phyloP scores from a whole-genome alignment of 2,113 vertebrate species.

The Phylloscopus trochiloides region DNA sequence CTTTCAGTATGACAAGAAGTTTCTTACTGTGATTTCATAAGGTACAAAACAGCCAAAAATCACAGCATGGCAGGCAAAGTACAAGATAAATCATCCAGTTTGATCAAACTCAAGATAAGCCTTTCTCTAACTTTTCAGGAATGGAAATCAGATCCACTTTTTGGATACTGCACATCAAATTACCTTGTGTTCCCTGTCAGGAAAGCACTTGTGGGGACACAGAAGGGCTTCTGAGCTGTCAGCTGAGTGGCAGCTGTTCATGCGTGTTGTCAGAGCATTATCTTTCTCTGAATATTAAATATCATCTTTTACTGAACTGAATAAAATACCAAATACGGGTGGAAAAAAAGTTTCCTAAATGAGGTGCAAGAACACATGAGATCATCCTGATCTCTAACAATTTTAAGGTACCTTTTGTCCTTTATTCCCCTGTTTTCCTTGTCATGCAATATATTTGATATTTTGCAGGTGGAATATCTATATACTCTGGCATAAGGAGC shows the following conservation, averaged over 20 bases:
- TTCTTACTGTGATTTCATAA: background rate
- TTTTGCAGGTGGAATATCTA: background rate
- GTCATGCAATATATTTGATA: background rate
- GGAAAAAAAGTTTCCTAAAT: background rate
- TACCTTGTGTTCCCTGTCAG: background rate
- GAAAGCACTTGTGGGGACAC: background rate
- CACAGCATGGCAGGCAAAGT: background rate
- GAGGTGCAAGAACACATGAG: background rate
- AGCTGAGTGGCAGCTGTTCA: background rate
- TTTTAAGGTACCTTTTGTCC: background rate
- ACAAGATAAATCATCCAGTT: background rate
- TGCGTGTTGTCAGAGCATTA: background rate
- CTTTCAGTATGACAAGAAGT: background rate
- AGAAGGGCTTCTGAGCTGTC: background rate
- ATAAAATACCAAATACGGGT: background rate
- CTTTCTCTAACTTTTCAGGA: background rate
- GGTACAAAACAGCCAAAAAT: background rate
- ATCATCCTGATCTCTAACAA: background rate
- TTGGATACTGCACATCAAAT: background rate
- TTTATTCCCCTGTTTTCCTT: background rate
- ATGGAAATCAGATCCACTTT: background rate
- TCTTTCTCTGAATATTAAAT: background rate
- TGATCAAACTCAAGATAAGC: background rate
- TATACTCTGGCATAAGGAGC: background rate
- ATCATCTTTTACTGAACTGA: background rate